Evolutionary conservation across 2,113 vertebrate species (phyloP).

Genomic region (Syrrhaptes paradoxus): DNA sequence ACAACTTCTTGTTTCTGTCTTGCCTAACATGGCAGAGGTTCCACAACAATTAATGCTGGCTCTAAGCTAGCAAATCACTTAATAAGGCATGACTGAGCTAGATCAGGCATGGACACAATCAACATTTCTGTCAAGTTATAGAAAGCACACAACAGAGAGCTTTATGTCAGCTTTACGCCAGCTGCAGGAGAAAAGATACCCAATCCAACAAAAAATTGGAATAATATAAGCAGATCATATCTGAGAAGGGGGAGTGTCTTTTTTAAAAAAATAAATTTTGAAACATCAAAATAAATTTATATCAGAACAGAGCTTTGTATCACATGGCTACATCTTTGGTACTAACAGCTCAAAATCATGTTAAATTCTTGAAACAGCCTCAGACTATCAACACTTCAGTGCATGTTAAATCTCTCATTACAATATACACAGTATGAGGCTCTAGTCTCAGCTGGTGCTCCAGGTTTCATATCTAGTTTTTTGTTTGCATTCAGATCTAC

Average conservation of each 20-base stretch:
- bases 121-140: background rate
- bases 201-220: background rate
- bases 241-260: background rate
- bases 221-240: background rate
- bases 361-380: background rate
- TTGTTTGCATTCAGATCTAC: background rate
- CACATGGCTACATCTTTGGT: background rate
- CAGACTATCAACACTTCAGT: background rate
- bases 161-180: constrained; percentile 16
- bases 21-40: background rate
- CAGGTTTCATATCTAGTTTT: background rate
- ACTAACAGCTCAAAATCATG: background rate
- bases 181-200: background rate
- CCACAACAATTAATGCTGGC: background rate
- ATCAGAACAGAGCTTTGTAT: background rate
- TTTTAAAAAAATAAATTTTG: background rate
- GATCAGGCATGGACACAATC: background rate
- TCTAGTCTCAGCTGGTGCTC: background rate
- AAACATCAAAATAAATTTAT: background rate
- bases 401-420: background rate
- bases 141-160: background rate
- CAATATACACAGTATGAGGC: background rate
- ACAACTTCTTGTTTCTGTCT: background rate
- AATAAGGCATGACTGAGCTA: constrained; percentile 23
- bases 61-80: background rate